Percentiles rank a stretch among this genome's conserved stretches.
phyloP scores from a whole-genome alignment of 2,888 invertebrate species.

The Sarcophaga subvicina region DNA sequence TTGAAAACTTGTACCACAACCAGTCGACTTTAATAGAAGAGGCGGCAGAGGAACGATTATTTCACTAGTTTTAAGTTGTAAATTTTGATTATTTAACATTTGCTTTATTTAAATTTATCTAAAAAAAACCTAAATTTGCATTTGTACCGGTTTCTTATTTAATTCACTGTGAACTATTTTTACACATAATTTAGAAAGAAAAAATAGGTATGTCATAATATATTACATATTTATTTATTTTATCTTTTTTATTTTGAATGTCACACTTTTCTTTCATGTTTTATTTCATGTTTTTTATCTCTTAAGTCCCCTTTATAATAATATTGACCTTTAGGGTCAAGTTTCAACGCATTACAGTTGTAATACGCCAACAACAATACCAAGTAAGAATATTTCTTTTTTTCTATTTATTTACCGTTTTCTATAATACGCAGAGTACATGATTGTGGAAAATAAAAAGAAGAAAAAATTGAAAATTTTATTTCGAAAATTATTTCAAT shows the following conservation, averaged over 20 bases:
- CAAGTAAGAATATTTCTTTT: neutral
- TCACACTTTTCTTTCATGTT: neutral
- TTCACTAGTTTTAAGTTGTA: too few species aligned
- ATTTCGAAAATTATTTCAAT: constrained; percentile 59
- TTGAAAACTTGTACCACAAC: too few species aligned
- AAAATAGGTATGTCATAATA: neutral
- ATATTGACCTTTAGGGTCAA: neutral
- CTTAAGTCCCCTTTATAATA: neutral
- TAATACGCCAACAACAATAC: neutral
- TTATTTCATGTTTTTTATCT: neutral
- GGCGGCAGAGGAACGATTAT: too few species aligned
- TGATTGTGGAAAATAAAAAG: constrained; percentile 60
- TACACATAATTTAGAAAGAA: neutral
- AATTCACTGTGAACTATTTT: too few species aligned
- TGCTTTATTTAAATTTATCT: too few species aligned
- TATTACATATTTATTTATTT: too few species aligned
- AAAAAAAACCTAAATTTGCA: too few species aligned
- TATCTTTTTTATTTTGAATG: neutral
- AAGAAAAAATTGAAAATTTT: constrained; percentile 50
- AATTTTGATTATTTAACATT: too few species aligned
- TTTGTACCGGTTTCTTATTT: too few species aligned
- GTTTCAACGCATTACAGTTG: neutral
- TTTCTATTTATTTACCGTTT: constrained; percentile 73
- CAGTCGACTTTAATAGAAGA: too few species aligned
- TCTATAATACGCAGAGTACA: constrained; percentile 77